Base-by-base conservation (phyloP, 2,888 invertebrate species). In the Caradrina kadenii region DNA sequence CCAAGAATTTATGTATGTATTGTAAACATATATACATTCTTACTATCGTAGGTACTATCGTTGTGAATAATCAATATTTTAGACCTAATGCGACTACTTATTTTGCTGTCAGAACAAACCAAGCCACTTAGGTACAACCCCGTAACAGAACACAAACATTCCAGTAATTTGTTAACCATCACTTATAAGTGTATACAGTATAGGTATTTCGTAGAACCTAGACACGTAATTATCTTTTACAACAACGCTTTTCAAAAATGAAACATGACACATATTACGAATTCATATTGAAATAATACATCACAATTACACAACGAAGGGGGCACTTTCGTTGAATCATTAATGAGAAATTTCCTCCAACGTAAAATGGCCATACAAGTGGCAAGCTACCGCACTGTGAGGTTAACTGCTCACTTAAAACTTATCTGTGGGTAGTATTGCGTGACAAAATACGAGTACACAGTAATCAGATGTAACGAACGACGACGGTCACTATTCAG, bases 361-460 rank as follows among this genome's bases (percentile, higher is more conserved):
- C 39, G 31, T 69, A 56, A 68, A 73, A 50, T 67, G 45, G 0
- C 8, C 55, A 17, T 8, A 48, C 26, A 49, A 64, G 56, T 64
- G 68, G 63, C 59, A 72, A 4, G 15, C 3, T 45, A 45, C 45
- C 13, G 56, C 17, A 60, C 45, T 39, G 49, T 59, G 55, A 64
- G 76, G 73, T 76, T 71, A 83, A 86, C 80, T 82, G 80, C 79
- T 83, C 76, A 76, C 79, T 84, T 86, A 81, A 89, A 89, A 84
- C 82, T 87, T 89, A 88, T 89, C 89, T 86, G 73, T 71, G 71
- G 84, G 82, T 80, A 86, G 86, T 90, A 89, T 93, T 89, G 94
- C 93, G 93, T 94, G 93, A 93, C 93, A 90, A 92, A 90, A 90
- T 89, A 88, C 91, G 83, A 90, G 90, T 91, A 83, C 79, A 81